phyloP scores from a whole-genome alignment of 1,140 invertebrate species.

The Caenorhabditis inopinata region DNA sequence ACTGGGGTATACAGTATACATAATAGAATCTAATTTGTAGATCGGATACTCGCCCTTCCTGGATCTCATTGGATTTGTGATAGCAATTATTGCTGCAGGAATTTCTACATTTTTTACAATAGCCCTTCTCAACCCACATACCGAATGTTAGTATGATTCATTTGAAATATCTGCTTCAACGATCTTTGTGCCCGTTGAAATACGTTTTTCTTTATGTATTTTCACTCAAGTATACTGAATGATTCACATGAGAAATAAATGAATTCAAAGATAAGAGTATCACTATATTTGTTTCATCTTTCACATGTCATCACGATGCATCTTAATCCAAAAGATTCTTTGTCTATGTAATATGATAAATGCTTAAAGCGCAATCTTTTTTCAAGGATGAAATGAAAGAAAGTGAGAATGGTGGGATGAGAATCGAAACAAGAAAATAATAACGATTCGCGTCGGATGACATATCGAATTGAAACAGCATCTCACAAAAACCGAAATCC shows the following conservation, averaged over 20 bases:
- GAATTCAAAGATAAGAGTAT: conserved; percentile 14
- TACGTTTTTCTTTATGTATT: neutral
- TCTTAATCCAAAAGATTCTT: conserved; percentile 1
- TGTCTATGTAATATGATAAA: no score
- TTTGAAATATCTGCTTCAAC: no score
- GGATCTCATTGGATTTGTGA: conserved; percentile 23
- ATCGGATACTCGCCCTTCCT: conserved; percentile 23
- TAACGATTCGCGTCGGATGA: conserved; percentile 6
- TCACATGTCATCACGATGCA: neutral
- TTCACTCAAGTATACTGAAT: neutral
- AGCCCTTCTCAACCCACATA: neutral
- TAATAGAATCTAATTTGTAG: neutral
- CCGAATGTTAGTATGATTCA: neutral
- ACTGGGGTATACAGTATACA: neutral
- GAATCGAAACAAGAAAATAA: neutral
- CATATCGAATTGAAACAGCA: conserved; percentile 21
- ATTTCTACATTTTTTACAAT: conserved; percentile 1
- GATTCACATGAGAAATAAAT: neutral
- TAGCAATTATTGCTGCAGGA: neutral
- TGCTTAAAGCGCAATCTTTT: neutral
- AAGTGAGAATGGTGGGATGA: neutral
- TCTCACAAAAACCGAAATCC: neutral
- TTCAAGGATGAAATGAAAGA: neutral
- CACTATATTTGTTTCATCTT: conserved; percentile 1
- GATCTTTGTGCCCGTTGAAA: no score